phyloP scores from a whole-genome alignment of 2,797 vertebrate genomes.

The Cyprinodon diabolis region DNA sequence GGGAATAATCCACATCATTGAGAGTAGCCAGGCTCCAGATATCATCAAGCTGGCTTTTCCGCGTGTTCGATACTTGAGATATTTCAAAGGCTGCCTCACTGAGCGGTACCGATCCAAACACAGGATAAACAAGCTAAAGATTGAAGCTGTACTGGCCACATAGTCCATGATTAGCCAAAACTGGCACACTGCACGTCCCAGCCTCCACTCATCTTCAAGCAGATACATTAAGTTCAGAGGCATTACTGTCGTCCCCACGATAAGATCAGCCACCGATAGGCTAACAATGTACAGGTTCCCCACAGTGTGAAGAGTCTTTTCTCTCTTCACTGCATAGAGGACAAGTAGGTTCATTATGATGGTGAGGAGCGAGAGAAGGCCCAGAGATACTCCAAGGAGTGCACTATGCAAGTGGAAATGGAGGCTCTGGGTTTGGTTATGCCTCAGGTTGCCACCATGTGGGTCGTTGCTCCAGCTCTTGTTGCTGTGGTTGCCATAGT shows the following conservation, averaged over 20 bases:
- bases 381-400: constrained; percentile 85
- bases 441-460: constrained; percentile 20
- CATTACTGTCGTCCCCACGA: constrained; percentile 93
- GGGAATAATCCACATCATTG: constrained; percentile 91
- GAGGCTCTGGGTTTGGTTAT: constrained; percentile 57
- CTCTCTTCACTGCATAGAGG: constrained; percentile 88
- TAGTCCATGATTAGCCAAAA: constrained; percentile 99
- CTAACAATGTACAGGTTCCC: constrained; percentile 97
- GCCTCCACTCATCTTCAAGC: constrained; percentile 81
- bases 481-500: constrained; percentile 36
- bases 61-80: constrained; percentile 91
- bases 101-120: constrained; percentile 95
- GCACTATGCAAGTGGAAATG: constrained; percentile 63
- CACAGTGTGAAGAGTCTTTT: constrained; percentile 94
- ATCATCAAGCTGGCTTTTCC: constrained; percentile 86
- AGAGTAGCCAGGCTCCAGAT: constrained; percentile 88
- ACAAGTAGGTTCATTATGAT: constrained; percentile 93
- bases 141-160: constrained; percentile 95
- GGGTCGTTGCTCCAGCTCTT: constrained; percentile 31
- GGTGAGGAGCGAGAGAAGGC: constrained; percentile 87
- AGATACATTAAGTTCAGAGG: constrained; percentile 91
- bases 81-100: constrained; percentile 89
- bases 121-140: constrained; percentile 93
- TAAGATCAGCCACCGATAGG: constrained; percentile 92
- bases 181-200: constrained; percentile 86